Evolutionary conservation across 1,140 invertebrate genomes (phyloP).

Genomic region (Harlomillsia oculata): DNA sequence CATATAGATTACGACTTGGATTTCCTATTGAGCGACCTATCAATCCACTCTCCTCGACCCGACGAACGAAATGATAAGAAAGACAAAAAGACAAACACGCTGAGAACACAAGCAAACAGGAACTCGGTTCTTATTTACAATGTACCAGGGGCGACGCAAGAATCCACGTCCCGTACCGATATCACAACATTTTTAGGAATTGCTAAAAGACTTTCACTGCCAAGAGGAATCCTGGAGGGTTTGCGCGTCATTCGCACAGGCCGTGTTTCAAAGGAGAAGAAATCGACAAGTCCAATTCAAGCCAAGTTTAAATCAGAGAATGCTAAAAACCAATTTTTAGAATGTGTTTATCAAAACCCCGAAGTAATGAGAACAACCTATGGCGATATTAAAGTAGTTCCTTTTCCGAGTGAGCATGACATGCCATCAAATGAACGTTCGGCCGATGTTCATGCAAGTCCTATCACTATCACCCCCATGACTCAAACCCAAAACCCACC

Average conservation of each 20-base stretch:
- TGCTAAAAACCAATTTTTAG: neutral
- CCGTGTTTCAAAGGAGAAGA: neutral
- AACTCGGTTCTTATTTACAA: conserved; percentile 1
- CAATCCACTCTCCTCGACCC: too few species aligned
- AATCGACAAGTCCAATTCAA: neutral
- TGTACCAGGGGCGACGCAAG: neutral
- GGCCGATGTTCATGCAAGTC: too few species aligned
- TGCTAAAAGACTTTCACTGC: neutral
- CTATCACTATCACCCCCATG: too few species aligned
- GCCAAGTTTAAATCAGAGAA: conserved; percentile 1
- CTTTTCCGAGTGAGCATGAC: too few species aligned
- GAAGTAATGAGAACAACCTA: neutral
- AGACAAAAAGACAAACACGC: too few species aligned
- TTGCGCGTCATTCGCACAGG: conserved; percentile 1
- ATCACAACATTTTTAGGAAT: neutral
- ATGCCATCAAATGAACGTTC: too few species aligned
- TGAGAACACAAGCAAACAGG: neutral
- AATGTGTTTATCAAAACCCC: neutral
- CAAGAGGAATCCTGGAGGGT: neutral
- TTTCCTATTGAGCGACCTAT: too few species aligned
- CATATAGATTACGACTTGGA: too few species aligned
- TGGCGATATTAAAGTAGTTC: neutral
- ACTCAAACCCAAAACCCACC: too few species aligned
- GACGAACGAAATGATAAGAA: too few species aligned
- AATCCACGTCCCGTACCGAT: neutral